Evolutionary conservation across 2,113 vertebrate species (phyloP), one percentile per base, ranked within the genome.

Genomic region (Choloepus hoffmanni): DNA sequence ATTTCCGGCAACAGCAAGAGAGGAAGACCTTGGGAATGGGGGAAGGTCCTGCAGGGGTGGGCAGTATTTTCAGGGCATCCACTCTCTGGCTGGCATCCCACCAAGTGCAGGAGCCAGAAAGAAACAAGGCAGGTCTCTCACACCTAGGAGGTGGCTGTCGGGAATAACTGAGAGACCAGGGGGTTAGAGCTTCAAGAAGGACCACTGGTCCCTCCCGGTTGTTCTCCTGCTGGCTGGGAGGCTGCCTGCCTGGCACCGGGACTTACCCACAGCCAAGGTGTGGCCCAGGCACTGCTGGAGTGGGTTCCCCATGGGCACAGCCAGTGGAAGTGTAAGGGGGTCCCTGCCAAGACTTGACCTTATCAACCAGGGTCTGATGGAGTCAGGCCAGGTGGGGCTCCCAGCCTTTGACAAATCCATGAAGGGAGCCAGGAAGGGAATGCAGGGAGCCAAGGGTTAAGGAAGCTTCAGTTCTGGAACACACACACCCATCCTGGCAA

Each of bases 391-490:
- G 45, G 13, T n/a, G 33, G 58, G 58, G 6, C 2, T 45, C 58
- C 60, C 58, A 40, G 58, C 40, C 33, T 21, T 19, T 26, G 77
- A 76, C n/a, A 60, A 63, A 60, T 45, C 43, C 67, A 40, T 3
- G n/a, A 85, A 81, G 63, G 30, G 53, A 78, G 45, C 60, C 40
- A 6, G 48, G 63, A n/a, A 45, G 33, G 60, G 6, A 19, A 21
- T 0, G 0, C 1, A 28, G 65, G 40, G 30, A 3, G 30, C n/a
- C 1, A 0, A 26, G 40, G 50, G 0, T 15, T 60, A 26, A 8
- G 16, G 7, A 16, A 40, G 9, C 23, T 43, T 45, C 33, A 18
- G 16, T 86, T 62, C 40, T 13, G 48, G 84, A 82, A 58, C 45
- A 23, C 3, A 60, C n/a, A 30, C 13, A 53, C 10, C 45, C 26